Evolutionary conservation across 2,797 vertebrate genomes (phyloP).

Genomic region (Ctenosaura bakeri): DNA sequence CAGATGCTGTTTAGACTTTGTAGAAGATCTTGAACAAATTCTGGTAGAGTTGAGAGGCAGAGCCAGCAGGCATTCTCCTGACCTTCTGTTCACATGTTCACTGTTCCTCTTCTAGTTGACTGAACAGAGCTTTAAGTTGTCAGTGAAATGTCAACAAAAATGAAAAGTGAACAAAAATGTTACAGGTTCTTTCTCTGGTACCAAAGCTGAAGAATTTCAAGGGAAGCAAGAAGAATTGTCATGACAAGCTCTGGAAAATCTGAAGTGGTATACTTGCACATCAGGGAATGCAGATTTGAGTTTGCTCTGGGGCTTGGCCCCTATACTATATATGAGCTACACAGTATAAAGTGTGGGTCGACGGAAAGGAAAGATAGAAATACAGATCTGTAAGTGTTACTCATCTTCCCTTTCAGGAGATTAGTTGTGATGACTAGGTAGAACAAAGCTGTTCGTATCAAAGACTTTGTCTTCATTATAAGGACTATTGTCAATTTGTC

Average conservation of each 20-base stretch:
- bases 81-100: background rate
- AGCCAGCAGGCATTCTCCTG: background rate
- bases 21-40: background rate
- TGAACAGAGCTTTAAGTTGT: background rate
- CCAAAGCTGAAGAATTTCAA: background rate
- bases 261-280: background rate
- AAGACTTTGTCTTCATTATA: slow-evolving; percentile 5
- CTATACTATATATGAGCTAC: background rate
- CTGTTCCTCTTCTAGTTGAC: background rate
- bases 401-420: background rate
- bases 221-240: background rate
- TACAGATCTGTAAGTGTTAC: background rate
- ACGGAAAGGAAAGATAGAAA: background rate
- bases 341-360: background rate
- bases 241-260: background rate
- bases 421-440: background rate
- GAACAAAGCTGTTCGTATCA: background rate
- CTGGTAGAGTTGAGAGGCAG: background rate
- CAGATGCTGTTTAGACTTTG: background rate
- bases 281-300: background rate
- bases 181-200: background rate
- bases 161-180: slow-evolving; percentile 2
- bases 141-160: background rate
- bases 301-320: background rate
- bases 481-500: slow-evolving; percentile 7